These are phyloP conservation scores for Gadopsis marmoratus DNA, from an alignment of 2,797 vertebrate genomes.

Conservation along the genomic window DNA sequence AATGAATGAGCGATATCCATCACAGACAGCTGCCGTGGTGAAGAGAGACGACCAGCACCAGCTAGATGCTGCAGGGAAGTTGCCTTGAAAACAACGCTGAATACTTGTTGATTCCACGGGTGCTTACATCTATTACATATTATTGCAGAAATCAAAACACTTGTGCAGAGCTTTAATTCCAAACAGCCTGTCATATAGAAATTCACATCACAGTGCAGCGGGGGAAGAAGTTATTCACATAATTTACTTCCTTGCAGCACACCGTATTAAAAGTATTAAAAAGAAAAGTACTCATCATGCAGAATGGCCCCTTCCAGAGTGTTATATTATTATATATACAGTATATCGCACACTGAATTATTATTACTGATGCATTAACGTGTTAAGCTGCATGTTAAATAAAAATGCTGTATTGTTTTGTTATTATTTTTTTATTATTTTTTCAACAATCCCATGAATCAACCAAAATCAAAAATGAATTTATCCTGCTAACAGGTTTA, in stretches of 20 bases:
- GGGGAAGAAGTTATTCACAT: slow-evolving; percentile 10
- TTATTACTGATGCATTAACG: background rate
- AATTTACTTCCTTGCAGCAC: slow-evolving; percentile 1
- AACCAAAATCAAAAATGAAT: slow-evolving; percentile 5
- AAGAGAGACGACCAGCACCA: slow-evolving; percentile 79
- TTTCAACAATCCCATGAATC: background rate
- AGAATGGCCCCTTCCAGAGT: background rate
- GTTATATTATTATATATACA: background rate
- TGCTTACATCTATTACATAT: slow-evolving; percentile 51
- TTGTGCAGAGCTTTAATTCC: slow-evolving; percentile 31
- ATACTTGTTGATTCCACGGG: slow-evolving; percentile 73
- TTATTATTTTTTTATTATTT: background rate
- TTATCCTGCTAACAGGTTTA: background rate
- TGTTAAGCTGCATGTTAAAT: slow-evolving; percentile 5
- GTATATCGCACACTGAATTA: background rate
- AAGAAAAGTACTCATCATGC: background rate
- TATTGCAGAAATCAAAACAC: slow-evolving; percentile 26
- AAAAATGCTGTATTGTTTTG: background rate
- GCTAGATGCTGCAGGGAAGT: slow-evolving; percentile 67
- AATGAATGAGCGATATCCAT: slow-evolving; percentile 79
- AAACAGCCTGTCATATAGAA: slow-evolving; percentile 27
- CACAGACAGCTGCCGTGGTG: slow-evolving; percentile 81
- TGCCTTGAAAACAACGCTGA: slow-evolving; percentile 59
- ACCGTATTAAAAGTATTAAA: slow-evolving; percentile 1
- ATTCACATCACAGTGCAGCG: background rate